Percentiles rank a stretch among this genome's conserved stretches.
Evolutionary conservation across 1,140 invertebrate species (phyloP).

Genomic region (Gerris buenoi): DNA sequence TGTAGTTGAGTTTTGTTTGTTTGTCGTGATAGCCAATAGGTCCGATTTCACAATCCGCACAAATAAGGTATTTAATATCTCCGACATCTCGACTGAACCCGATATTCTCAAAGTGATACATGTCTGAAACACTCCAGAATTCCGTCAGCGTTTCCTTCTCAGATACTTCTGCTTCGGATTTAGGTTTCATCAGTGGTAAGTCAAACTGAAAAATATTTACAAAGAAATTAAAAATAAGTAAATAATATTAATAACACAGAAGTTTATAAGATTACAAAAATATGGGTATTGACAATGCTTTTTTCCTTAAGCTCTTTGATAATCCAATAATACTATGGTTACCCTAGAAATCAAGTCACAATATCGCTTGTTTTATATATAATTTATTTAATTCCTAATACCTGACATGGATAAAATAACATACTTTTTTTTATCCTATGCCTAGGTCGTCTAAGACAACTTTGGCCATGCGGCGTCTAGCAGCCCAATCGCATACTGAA

Average conservation of each 20-base stretch:
- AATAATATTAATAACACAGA: background rate
- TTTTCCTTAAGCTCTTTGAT: constrained; percentile 8
- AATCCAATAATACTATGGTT: background rate
- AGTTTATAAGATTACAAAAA: constrained; percentile 8
- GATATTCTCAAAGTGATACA: constrained; percentile 90
- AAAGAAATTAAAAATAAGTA: constrained; percentile 9
- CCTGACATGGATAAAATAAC: no score
- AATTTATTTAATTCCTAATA: background rate
- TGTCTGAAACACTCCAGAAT: constrained; percentile 76
- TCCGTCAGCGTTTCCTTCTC: constrained; percentile 45
- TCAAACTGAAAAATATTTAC: constrained; percentile 40
- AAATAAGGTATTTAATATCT: constrained; percentile 76
- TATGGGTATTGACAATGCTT: background rate
- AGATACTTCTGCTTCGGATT: constrained; percentile 29
- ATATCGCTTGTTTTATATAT: background rate
- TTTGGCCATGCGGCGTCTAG: no score
- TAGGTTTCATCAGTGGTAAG: constrained; percentile 43
- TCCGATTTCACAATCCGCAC: constrained; percentile 91
- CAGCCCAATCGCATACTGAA: no score
- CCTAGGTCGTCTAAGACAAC: no score
- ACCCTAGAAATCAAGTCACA: background rate
- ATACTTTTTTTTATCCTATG: no score
- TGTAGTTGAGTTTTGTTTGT: constrained; percentile 60
- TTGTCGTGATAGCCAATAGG: constrained; percentile 82
- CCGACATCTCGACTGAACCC: constrained; percentile 80